phyloP scores from a whole-genome alignment of 2,888 invertebrate species.

The Stenolophus ochropezus region DNA sequence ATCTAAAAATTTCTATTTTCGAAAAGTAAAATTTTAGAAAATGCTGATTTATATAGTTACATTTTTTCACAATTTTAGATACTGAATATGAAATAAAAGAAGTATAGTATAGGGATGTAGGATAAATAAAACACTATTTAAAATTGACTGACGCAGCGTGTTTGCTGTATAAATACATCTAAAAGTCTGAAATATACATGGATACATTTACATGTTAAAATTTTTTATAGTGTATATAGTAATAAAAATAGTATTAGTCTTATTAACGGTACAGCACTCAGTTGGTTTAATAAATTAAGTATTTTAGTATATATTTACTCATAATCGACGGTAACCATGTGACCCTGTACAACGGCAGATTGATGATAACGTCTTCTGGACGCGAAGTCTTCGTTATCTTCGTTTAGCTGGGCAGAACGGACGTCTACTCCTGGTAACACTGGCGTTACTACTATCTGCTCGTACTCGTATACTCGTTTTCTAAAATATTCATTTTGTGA shows the following conservation, averaged over 20 bases:
- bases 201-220: constrained; percentile 54
- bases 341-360: constrained; percentile 86
- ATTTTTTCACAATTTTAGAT: too few relatives aligned
- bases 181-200: constrained; percentile 44
- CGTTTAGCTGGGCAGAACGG: constrained; percentile 91
- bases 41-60: too few relatives aligned
- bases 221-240: constrained; percentile 46
- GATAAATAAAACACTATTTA: neutral
- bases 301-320: constrained; percentile 58
- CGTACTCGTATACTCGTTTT: constrained; percentile 86
- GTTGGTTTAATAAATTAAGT: constrained; percentile 45
- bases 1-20: too few relatives aligned
- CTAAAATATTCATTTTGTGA: too few relatives aligned
- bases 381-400: constrained; percentile 96
- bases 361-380: constrained; percentile 95
- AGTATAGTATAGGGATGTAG: too few relatives aligned
- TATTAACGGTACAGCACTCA: constrained; percentile 16
- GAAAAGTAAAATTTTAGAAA: too few relatives aligned
- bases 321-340: constrained; percentile 77
- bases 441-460: constrained; percentile 90
- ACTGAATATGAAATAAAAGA: too few relatives aligned
- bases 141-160: neutral
- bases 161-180: neutral
- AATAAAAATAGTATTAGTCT: constrained; percentile 51
- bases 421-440: constrained; percentile 86